Percentiles rank a stretch among this genome's conserved stretches.
These are phyloP conservation scores for Oreochromis grahami DNA, from an alignment of 2,797 vertebrate genomes.

Conservation along the genomic window DNA sequence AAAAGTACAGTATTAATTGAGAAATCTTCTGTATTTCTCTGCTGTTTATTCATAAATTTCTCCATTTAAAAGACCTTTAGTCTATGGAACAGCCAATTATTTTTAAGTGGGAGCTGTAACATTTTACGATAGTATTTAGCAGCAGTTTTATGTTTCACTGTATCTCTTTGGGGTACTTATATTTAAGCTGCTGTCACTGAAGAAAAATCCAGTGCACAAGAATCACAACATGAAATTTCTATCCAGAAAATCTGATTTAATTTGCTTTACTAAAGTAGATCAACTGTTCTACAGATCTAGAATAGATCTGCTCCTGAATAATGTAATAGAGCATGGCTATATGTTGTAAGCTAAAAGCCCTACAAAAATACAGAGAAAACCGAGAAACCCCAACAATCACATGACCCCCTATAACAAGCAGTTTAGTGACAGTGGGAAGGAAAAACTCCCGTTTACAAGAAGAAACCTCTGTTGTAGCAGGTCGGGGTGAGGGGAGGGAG, in stretches of 20 bases:
- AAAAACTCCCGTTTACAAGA: background rate
- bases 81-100: background rate
- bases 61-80: background rate
- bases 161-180: background rate
- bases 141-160: background rate
- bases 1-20: background rate
- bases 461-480: background rate
- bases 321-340: background rate
- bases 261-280: background rate
- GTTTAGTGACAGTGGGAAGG: background rate
- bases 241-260: background rate
- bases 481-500: background rate
- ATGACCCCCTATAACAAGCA: background rate
- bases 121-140: background rate
- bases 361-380: background rate
- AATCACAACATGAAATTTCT: background rate
- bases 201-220: background rate
- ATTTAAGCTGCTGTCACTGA: background rate
- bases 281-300: background rate
- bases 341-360: background rate
- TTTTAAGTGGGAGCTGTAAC: background rate
- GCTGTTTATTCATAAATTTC: background rate
- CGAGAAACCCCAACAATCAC: background rate
- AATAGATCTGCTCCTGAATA: background rate
- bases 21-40: background rate